Evolutionary conservation across 2,113 vertebrate species (phyloP).

Genomic region (Etheostoma cragini): DNA sequence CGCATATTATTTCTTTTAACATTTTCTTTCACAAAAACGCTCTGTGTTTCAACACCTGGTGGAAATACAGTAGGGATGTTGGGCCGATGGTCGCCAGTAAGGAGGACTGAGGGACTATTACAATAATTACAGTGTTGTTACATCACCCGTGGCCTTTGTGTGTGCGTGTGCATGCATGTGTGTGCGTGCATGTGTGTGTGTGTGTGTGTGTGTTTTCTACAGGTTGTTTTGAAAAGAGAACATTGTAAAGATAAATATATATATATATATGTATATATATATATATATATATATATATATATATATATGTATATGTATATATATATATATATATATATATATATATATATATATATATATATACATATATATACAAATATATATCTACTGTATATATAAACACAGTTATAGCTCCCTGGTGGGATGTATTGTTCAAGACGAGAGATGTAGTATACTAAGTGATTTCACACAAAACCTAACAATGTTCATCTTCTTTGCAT

Average conservation of each 20-base stretch:
- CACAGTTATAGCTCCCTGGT: no score
- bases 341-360: no score
- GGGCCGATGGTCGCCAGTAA: not conserved
- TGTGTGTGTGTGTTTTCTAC: not conserved
- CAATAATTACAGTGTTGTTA: conserved; percentile 12
- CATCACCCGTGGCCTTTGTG: conserved; percentile 9
- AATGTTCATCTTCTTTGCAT: no score
- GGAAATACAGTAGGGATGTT: not conserved
- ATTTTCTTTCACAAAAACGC: not conserved
- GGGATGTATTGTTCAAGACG: no score
- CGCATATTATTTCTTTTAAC: not conserved
- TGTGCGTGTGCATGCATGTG: not conserved
- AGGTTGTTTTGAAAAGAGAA: not conserved
- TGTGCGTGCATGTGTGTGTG: not conserved
- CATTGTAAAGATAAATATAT: not conserved
- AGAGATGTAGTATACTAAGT: no score
- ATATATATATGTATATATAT: not conserved
- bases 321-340: not conserved
- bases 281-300: no score
- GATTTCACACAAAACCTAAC: no score
- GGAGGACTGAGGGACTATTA: conserved; percentile 6
- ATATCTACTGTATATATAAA: no score
- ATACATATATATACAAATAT: no score
- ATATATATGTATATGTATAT: no score
- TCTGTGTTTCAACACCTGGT: not conserved